phyloP scores from a whole-genome alignment of 2,888 invertebrate genomes.

The Melanotus villosus region DNA sequence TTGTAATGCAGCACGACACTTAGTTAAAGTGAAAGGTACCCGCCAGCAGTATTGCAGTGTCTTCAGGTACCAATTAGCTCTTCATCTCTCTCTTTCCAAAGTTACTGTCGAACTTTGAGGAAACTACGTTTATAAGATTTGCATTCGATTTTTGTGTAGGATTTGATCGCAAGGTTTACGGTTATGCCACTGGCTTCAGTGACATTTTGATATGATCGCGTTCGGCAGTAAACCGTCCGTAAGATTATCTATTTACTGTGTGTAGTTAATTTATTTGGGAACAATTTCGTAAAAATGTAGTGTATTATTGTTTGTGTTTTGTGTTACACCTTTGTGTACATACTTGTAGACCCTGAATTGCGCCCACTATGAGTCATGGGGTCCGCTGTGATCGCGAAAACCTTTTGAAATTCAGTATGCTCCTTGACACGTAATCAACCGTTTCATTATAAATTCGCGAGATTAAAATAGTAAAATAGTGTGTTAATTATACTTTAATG shows the following conservation, averaged over 20 bases:
- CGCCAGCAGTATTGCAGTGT: constrained; percentile 15
- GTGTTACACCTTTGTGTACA: constrained; percentile 20
- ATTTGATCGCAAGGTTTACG: constrained; percentile 36
- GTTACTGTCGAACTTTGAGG: neutral
- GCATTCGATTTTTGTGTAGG: constrained; percentile 28
- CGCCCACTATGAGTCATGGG: constrained; percentile 19
- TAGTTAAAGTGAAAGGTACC: constrained; percentile 36
- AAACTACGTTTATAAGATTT: constrained; percentile 20
- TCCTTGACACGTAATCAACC: constrained; percentile 9
- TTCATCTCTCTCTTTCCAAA: constrained; percentile 12
- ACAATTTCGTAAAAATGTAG: constrained; percentile 1
- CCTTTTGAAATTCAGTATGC: constrained; percentile 3
- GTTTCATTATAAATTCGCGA: neutral
- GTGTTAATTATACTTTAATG: too few species aligned
- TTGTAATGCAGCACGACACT: constrained; percentile 33
- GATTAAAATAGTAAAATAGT: too few species aligned
- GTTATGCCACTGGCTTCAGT: constrained; percentile 34
- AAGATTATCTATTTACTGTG: constrained; percentile 7
- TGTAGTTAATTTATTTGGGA: constrained; percentile 6
- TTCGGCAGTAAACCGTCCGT: constrained; percentile 9
- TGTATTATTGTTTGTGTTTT: constrained; percentile 5
- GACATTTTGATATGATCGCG: constrained; percentile 35
- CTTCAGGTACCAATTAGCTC: constrained; percentile 13
- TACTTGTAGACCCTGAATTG: constrained; percentile 19
- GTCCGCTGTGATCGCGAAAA: constrained; percentile 14